Percentiles rank a stretch among this genome's conserved stretches.
Conservation (phyloP, 1,140 invertebrate genomes). For the Drosophila kurseongensis region DNA sequence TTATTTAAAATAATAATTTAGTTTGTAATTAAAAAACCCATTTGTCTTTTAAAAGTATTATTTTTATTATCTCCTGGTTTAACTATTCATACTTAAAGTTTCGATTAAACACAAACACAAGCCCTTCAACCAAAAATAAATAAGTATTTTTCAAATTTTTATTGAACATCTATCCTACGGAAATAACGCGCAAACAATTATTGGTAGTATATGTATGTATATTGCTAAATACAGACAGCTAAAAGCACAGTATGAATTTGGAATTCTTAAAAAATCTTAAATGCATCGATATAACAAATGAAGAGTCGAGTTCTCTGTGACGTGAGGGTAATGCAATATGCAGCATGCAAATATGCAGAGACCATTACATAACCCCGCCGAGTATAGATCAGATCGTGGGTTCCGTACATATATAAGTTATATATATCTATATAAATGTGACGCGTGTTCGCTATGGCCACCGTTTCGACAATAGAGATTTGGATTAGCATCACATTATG, state of each 20-base stretch:
- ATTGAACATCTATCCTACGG: slow-evolving; percentile 54
- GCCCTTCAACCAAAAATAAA: background rate
- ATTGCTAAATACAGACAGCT: slow-evolving; percentile 69
- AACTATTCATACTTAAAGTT: too few species aligned
- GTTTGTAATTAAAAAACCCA: too few species aligned
- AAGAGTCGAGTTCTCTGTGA: slow-evolving; percentile 17
- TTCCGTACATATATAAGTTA: slow-evolving; percentile 11
- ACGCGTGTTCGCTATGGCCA: slow-evolving; percentile 22
- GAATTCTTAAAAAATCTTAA: slow-evolving; percentile 72
- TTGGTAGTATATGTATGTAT: slow-evolving; percentile 41
- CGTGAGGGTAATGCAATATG: slow-evolving; percentile 3
- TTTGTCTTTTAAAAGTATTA: too few species aligned
- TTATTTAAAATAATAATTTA: too few species aligned
- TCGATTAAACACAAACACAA: too few species aligned
- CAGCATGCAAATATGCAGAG: slow-evolving; percentile 14
- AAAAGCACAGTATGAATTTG: slow-evolving; percentile 72
- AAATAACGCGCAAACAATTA: slow-evolving; percentile 60
- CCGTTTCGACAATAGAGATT: slow-evolving; percentile 30
- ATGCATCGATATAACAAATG: slow-evolving; percentile 77
- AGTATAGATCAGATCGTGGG: slow-evolving; percentile 23
- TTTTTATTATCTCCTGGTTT: too few species aligned
- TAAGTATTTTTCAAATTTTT: slow-evolving; percentile 26
- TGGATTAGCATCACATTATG: slow-evolving; percentile 27
- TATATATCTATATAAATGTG: slow-evolving; percentile 22
- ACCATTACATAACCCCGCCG: slow-evolving; percentile 23